Conservation (phyloP, 92 coral and sea anemone genomes). For the Epizoanthus rinbou region DNA sequence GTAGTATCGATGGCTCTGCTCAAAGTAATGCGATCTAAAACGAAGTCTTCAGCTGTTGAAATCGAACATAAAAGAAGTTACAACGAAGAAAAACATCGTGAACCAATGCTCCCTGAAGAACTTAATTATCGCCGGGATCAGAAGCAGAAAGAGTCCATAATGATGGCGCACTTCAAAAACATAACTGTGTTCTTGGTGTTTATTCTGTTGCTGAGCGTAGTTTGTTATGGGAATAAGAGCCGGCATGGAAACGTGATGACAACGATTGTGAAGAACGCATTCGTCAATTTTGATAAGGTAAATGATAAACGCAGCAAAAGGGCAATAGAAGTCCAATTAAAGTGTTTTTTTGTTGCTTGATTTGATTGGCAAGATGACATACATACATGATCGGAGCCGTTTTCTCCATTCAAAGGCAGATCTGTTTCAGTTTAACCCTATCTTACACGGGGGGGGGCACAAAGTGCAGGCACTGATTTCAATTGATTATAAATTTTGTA, state of each 20-base stretch:
- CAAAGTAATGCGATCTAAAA: background rate
- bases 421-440: too few relatives aligned
- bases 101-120: background rate
- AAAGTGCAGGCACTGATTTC: too few relatives aligned
- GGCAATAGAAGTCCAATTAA: background rate
- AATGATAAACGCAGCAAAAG: background rate
- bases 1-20: background rate
- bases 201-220: background rate
- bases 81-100: too few relatives aligned
- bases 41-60: background rate
- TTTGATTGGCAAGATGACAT: too few relatives aligned
- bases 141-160: background rate
- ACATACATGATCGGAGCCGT: too few relatives aligned
- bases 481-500: too few relatives aligned
- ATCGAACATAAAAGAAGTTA: background rate
- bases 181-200: background rate
- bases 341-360: too few relatives aligned
- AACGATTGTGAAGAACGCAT: background rate
- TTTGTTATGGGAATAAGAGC: conserved; percentile 5
- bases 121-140: background rate
- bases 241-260: background rate
- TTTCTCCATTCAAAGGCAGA: too few relatives aligned
- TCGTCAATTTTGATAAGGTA: background rate
- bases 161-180: background rate
- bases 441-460: too few relatives aligned